Base-by-base conservation (phyloP, 2,113 vertebrate species). In the Rallus limicola region DNA sequence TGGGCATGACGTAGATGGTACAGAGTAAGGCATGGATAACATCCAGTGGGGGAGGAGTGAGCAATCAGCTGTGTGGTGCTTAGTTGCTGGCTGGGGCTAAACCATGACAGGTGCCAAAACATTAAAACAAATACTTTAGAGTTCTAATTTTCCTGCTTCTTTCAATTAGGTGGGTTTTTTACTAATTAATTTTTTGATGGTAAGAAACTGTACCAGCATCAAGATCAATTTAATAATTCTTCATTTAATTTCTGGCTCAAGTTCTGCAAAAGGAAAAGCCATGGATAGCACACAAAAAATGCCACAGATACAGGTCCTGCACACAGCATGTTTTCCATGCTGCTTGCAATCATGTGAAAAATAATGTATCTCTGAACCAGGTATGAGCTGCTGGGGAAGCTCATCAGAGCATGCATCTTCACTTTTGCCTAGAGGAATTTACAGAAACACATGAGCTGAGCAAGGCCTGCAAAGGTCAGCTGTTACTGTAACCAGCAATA, bases 121-220 rank as follows among this genome's bases (percentile, higher is more conserved):
- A 46, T 9, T 29, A 50, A 62, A 84, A 55, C 7, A 64, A 71
- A 77, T 31, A 13, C 33, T 72, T 76, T 75, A 3, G 19, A 55
- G 20, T 34, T 85, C 71, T 34, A 21, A 7, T 52, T 76, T 48
- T n/a, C 34, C 58, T 62, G 11, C 5, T 89, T 68, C 16, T 82
- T 24, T 60, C 31, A 68, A 9, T 33, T 71, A 67, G 25, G 13
- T 18, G 14, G 2, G 0, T 0, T 1, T 1, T n/a, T 46, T 26
- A 9, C 19, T 20, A 11, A 19, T 4, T 74, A 56, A 63, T 3
- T 48, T 71, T 64, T 71, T 60, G 20, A 71, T 8, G 56, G 6
- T 31, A 34, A 84, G 74, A 84, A 87, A 74, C 1, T 71, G 29
- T 23, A 75, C 18, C 59, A 62, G 19, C 40, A 71, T 42, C 28